These are phyloP conservation scores for Clitarchus hookeri DNA, from an alignment of 2,888 invertebrate genomes.

Conservation along the genomic window DNA sequence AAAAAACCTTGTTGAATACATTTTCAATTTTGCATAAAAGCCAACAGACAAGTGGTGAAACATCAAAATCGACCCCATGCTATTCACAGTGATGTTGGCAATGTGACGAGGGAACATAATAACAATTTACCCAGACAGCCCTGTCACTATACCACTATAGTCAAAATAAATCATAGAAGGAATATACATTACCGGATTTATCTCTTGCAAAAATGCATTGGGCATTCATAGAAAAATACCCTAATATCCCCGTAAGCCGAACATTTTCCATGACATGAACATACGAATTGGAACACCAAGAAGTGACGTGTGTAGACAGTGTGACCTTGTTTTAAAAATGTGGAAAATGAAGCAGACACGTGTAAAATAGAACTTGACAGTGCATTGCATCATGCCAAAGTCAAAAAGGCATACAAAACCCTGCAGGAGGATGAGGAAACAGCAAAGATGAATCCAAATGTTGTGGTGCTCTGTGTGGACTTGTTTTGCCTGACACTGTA, in stretches of 20 bases:
- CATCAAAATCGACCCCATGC: background rate
- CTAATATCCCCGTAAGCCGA: background rate
- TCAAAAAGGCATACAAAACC: background rate
- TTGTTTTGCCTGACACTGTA: too few relatives aligned
- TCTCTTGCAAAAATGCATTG: background rate
- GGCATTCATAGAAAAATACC: slow-evolving; percentile 10
- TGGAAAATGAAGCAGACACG: background rate
- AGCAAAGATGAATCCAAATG: background rate
- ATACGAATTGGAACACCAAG: slow-evolving; percentile 12
- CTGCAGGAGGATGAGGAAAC: background rate
- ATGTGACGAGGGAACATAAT: background rate
- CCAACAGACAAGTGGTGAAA: background rate
- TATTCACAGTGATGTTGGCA: slow-evolving; percentile 4
- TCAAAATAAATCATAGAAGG: background rate
- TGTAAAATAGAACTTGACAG: background rate
- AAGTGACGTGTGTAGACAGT: slow-evolving; percentile 4
- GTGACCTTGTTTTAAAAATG: background rate
- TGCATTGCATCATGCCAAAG: slow-evolving; percentile 4
- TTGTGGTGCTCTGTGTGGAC: too few relatives aligned
- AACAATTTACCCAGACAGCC: slow-evolving; percentile 4
- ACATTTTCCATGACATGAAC: slow-evolving; percentile 6
- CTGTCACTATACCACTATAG: slow-evolving; percentile 11
- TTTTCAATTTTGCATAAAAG: background rate
- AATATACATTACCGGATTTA: background rate
- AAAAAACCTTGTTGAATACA: background rate